Evolutionary conservation across 2,113 vertebrate genomes (phyloP).

Genomic region (Azemiops feae): DNA sequence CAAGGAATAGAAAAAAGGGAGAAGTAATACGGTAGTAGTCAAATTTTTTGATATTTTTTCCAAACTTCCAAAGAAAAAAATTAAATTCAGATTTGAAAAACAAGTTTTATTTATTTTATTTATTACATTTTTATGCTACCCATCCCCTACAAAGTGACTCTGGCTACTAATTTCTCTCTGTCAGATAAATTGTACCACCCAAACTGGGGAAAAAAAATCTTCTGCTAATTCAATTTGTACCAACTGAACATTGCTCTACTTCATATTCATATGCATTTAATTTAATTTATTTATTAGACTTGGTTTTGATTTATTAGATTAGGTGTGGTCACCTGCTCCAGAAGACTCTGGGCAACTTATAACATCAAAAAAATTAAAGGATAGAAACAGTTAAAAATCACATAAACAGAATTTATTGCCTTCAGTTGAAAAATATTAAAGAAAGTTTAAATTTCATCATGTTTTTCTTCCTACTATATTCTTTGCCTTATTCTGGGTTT

Average conservation of each 20-base stretch:
- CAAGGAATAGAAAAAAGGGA: no score
- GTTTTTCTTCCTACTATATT: neutral
- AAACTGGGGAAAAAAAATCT: neutral
- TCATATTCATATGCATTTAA: neutral
- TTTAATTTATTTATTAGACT: neutral
- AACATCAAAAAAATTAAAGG: neutral
- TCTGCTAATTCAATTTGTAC: neutral
- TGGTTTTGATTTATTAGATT: neutral
- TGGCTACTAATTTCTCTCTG: neutral
- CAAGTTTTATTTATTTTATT: neutral
- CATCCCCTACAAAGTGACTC: neutral
- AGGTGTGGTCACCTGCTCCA: neutral
- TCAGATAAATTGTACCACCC: neutral
- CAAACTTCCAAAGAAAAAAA: neutral
- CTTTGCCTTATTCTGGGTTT: neutral
- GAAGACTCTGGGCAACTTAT: neutral
- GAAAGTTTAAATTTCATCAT: neutral
- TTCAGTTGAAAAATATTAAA: neutral
- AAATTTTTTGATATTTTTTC: neutral
- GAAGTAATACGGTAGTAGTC: no score
- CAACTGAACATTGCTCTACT: neutral
- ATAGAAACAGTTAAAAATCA: neutral
- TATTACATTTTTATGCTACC: neutral
- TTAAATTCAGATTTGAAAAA: neutral
- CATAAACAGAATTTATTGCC: neutral